Conservation (phyloP, 2,888 invertebrate genomes). For the Stegophylla sp. region DNA sequence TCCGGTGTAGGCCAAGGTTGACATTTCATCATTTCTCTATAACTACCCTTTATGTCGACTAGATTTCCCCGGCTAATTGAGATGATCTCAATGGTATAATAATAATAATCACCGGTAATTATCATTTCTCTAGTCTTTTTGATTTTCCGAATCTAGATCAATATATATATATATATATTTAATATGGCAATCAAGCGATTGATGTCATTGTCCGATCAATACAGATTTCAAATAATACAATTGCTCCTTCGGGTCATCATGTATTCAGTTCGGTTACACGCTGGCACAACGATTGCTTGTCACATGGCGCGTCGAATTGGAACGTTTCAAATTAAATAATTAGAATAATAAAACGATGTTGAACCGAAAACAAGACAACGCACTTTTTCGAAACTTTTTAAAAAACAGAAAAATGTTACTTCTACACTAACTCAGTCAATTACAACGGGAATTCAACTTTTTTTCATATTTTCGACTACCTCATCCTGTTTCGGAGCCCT, state of each 20-base stretch:
- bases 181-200: not conserved
- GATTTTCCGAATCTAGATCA: conserved; percentile 18
- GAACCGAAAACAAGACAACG: no score
- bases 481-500: no score
- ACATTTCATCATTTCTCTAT: not conserved
- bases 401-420: no score
- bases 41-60: not conserved
- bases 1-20: no score
- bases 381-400: no score
- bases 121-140: not conserved
- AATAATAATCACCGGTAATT: not conserved
- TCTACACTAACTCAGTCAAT: no score
- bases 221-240: not conserved
- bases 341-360: no score
- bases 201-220: not conserved
- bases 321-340: no score
- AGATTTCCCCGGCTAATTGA: not conserved
- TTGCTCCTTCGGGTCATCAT: not conserved
- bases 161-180: not conserved
- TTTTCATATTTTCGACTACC: no score
- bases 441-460: no score
- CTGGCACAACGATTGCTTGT: not conserved
- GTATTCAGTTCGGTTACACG: not conserved
- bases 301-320: no score
- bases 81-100: not conserved